Evolutionary conservation across 2,888 invertebrate genomes (phyloP).

Genomic region (Mayetiola destructor): DNA sequence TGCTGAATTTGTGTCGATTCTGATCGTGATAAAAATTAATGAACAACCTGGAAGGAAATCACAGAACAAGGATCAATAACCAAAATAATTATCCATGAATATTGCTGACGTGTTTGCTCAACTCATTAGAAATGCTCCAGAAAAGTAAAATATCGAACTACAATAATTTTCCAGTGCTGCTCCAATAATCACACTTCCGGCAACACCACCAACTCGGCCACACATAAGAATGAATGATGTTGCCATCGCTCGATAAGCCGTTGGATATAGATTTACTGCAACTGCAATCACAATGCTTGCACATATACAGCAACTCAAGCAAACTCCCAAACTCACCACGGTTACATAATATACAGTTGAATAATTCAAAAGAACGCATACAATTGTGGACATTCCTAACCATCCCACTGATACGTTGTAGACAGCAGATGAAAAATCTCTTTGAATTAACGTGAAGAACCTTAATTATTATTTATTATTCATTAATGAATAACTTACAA

Average conservation of each 20-base stretch:
- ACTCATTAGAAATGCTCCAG: neutral
- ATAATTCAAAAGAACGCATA: neutral
- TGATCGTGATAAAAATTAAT: neutral
- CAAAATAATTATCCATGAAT: neutral
- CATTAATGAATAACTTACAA: too few species aligned
- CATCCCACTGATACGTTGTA: too few species aligned
- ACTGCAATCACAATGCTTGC: conserved; percentile 44
- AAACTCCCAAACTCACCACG: neutral
- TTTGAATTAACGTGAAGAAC: too few species aligned
- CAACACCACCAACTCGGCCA: neutral
- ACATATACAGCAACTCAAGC: conserved; percentile 34
- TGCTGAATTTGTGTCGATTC: too few species aligned
- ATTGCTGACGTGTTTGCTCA: neutral
- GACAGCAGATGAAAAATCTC: too few species aligned
- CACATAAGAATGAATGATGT: neutral
- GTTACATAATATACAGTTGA: neutral
- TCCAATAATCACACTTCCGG: neutral
- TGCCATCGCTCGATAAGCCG: conserved; percentile 28
- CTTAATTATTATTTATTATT: too few species aligned
- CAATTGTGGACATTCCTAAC: neutral
- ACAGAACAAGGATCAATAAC: neutral
- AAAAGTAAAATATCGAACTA: neutral
- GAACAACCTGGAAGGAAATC: neutral
- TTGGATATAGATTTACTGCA: conserved; percentile 44
- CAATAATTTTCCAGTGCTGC: neutral